Base-by-base conservation (phyloP, 2,113 vertebrate species). In the Ursus arctos region DNA sequence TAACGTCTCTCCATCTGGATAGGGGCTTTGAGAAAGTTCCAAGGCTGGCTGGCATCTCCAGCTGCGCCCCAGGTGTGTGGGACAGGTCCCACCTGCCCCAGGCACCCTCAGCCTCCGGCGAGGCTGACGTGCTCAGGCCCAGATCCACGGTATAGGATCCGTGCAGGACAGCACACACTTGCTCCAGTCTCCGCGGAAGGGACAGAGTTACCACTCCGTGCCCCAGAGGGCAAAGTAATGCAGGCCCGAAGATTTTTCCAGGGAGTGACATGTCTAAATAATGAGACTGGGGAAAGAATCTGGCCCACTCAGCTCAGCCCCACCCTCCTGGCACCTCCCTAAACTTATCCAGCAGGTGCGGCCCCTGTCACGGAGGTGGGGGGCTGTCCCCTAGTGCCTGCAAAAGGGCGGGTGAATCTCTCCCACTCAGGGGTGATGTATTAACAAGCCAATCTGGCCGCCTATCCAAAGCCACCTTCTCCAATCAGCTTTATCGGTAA, bases 1-100 rank as follows among this genome's bases (percentile, higher is more conserved):
- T 84, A 97, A 57, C 83, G n/a, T 53, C 81, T 36, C 94, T 76
- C 92, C 93, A 81, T 59, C 22, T 14, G 12, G 16, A 79, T 53
- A 2, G 87, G 63, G 95, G 13, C 91, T 98, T 49, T 2, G 36
- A 74, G 91, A 87, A 86, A 8, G 69, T 43, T 93, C 57, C 55
- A 40, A 53, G 47, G 59, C 19, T 7, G 40, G 21, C 33, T 92
- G 40, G 57, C 53, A 67, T 22, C 63, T 6, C 69, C 2, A n/a
- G 18, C 71, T 14, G 36, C 31, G 2, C 12, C 57, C 47, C 3
- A 16, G 26, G 40, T 10, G 6, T 5, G 10, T 13, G 55, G 33
- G 47, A 40, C 33, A 7, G 61, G 74, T n/a, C 43, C 40, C 16
- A 14, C 33, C 57, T 13, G 31, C 57, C 61, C 19, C 33, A 13